Base-by-base conservation (phyloP, 2,888 invertebrate species). In the Clunio marinus region DNA sequence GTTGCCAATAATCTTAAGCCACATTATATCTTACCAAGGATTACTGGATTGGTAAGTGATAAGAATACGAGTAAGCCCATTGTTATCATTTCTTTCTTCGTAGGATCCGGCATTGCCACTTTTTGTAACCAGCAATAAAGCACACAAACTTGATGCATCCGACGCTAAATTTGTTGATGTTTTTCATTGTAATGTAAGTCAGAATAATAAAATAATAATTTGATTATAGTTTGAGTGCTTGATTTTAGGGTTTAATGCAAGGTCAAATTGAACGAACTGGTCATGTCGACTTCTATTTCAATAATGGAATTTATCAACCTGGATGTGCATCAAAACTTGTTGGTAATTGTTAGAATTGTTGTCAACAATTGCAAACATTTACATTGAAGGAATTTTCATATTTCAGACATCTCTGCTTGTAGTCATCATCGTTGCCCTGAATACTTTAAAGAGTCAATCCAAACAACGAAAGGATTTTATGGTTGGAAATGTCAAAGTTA, bases 131-230 rank as follows among this genome's bases (percentile, higher is more conserved):
- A 79, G 82, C 13, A 73, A 79, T 70, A 73, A 75, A 35, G 77
- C 81, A 55, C 79, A 83, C 46, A 86, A 87, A 73, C 74, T 89
- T 62, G 87, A 87, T 74, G 75, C 82, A 1, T 76, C 78, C 0
- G 88, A 88, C 73, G 88, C 87, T 0, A 74, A 79, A 2, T 88
- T 86, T 73, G 88, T 88, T 0, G 88, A 88, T 74, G 84, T 88
- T 1, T 81, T 87, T 62, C 88, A 88, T 73, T 87, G 88, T 0
- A 88, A 41, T 41, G 41, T 41, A 41, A 41, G 41, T 10, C 10
- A 41, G 41, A 10, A n/a, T 41, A 41, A n/a, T 15, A 41, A n/a
- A 15, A 41, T 15, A n/a, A n/a, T n/a, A 41, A 41, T 41, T 10
- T n/a, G 7, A 41, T 41, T 41, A 41, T n/a, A 41, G 41, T 15